Evolutionary conservation across 2,113 vertebrate genomes (phyloP).

Genomic region (Ceuthmochares aereus): DNA sequence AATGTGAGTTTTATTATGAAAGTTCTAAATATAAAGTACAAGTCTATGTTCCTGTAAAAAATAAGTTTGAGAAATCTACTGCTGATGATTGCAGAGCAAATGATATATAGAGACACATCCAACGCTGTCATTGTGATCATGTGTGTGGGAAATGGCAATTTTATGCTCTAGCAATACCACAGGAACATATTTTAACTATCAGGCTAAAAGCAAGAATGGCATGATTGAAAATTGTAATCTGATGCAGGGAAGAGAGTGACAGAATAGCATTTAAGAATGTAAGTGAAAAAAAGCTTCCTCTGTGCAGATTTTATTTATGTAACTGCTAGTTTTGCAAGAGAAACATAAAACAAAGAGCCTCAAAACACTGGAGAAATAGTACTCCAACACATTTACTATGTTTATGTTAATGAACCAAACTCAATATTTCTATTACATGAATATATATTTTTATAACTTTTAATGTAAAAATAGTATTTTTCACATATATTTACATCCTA

Average conservation of each 20-base stretch:
- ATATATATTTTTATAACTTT: rapidly evolving
- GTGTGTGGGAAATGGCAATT: neutral
- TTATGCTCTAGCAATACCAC: neutral
- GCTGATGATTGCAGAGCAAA: neutral
- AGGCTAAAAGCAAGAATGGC: neutral
- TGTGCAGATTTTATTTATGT: neutral
- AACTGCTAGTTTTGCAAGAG: neutral
- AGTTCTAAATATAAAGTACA: neutral
- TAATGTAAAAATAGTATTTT: neutral
- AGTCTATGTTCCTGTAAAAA: neutral
- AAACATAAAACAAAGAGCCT: neutral
- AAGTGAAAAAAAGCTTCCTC: neutral
- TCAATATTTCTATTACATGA: neutral
- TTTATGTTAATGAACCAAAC: neutral
- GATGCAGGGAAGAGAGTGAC: neutral
- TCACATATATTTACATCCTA: neutral
- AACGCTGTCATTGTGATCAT: neutral
- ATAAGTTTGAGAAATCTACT: neutral
- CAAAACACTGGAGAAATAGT: neutral
- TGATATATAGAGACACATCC: neutral
- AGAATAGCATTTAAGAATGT: neutral
- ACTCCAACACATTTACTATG: neutral
- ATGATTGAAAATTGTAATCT: neutral
- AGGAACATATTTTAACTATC: neutral
- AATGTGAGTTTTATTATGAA: neutral